phyloP scores from a whole-genome alignment of 1,140 invertebrate genomes.

The Parasteatoda tepidariorum region DNA sequence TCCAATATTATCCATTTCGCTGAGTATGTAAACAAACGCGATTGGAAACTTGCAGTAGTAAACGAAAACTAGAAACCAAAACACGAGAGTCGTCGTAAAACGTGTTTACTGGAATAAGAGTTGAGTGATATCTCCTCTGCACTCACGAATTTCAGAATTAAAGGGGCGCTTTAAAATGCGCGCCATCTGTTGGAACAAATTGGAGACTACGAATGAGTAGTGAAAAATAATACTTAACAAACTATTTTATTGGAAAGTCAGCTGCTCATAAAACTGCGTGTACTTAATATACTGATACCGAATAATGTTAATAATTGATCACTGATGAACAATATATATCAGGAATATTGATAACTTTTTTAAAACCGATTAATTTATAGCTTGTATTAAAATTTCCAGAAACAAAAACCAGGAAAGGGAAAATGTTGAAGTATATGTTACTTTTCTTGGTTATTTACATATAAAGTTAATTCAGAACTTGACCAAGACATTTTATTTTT shows the following conservation, averaged over 20 bases:
- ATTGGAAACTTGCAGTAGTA: not conserved
- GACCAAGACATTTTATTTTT: too few species aligned
- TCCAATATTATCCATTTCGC: constrained; percentile 7
- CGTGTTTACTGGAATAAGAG: not conserved
- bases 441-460: too few species aligned
- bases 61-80: constrained; percentile 19
- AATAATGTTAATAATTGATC: not conserved
- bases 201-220: too few species aligned
- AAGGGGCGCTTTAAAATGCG: not conserved
- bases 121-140: constrained; percentile 23
- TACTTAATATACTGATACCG: not conserved
- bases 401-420: too few species aligned
- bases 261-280: not conserved
- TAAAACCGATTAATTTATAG: not conserved
- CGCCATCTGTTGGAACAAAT: too few species aligned
- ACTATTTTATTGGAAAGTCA: not conserved
- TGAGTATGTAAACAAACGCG: constrained; percentile 15
- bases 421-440: too few species aligned
- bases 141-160: not conserved
- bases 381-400: too few species aligned
- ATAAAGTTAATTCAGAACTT: too few species aligned
- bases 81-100: not conserved
- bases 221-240: not conserved
- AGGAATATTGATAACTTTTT: not conserved
- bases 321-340: not conserved